Conservation (phyloP, 1,140 invertebrate species). For the Prorops nasuta region DNA sequence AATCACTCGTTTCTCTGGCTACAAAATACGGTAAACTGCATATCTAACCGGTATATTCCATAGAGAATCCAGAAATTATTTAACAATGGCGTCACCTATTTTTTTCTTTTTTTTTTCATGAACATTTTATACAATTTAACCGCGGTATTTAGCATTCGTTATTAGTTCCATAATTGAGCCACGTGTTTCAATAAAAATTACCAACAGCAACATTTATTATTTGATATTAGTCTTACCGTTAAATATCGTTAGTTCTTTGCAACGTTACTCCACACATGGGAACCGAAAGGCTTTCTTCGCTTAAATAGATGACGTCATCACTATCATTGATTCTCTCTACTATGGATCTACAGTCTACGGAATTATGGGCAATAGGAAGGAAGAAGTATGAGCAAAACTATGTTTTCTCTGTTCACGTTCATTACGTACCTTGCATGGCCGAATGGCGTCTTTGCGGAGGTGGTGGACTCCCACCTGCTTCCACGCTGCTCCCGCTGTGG, state of each 20-base stretch:
- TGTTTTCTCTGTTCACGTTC: not conserved
- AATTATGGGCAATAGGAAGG: conserved; percentile 22
- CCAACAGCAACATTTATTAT: conserved; percentile 10
- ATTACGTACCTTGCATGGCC: conserved; percentile 57
- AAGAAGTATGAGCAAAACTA: conserved; percentile 23
- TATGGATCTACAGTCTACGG: conserved; percentile 25
- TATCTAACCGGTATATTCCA: no score
- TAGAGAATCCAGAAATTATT: no score
- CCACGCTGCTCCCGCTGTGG: conserved; percentile 65
- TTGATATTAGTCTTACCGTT: not conserved
- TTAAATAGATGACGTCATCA: conserved; percentile 9
- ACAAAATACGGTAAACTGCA: no score
- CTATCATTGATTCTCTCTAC: conserved; percentile 19
- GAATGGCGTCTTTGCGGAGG: conserved; percentile 58
- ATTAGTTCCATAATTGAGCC: conserved; percentile 1
- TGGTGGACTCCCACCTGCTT: conserved; percentile 56
- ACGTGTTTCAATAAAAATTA: not conserved
- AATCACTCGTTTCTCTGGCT: conserved; percentile 12
- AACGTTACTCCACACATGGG: not conserved
- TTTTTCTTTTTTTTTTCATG: no score
- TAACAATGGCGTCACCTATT: no score
- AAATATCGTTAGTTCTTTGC: not conserved
- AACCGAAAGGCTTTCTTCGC: not conserved
- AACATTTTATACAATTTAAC: no score
- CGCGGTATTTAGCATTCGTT: no score